Base-by-base conservation (phyloP, 2,113 vertebrate species). In the Ophthalmolycus amberensis region DNA sequence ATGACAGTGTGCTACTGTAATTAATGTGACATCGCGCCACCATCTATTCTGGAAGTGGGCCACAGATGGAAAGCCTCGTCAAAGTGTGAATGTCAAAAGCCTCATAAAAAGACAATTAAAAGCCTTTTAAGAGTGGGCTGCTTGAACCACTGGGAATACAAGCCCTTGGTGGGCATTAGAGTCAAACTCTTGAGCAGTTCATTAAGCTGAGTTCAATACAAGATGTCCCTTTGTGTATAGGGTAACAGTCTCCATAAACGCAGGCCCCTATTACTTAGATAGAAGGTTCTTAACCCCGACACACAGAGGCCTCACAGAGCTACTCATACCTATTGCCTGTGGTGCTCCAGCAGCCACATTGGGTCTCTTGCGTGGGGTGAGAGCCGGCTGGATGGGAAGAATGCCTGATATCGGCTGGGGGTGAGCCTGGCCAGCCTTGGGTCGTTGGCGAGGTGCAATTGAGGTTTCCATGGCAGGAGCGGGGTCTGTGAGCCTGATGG, bases 401-500 rank as follows among this genome's bases (percentile, higher is more conserved):
- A 99, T 99, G 64, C 97, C 97, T 65, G 97, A 95, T 86, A 97
- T 97, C 1, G 97, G 95, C 80, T 99, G 98, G 5, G 97, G 95
- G 80, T 99, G 98, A 20, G 97, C 94, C 92, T 98, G 98, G 29
- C 97, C 98, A 60, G 98, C 97, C 90, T 99, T 99, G 62, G 98
- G 98, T 70, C 98, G 95, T 91, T 99, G 98, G 59, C 98, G 96
- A 48, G 98, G 98, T 1, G 97, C 97, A 85, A 99, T 99, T 88
- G 98, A 99, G 0, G 98, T 99, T 94, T 99, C 98, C 64, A 89
- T 97, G 0, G 98, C 98, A 25, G 97, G 98, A 91, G 97, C 91
- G 75, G 98, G 98, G 88, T 99, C 97, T 20, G 97, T 97, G 82
- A 99, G 94, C 90, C 98, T 99, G 60, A 77, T 20, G 44, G 32